Percentiles rank a stretch among this genome's conserved stretches.
Evolutionary conservation across 1,140 invertebrate genomes (phyloP).

Genomic region (Thaumetopoea pityocampa): DNA sequence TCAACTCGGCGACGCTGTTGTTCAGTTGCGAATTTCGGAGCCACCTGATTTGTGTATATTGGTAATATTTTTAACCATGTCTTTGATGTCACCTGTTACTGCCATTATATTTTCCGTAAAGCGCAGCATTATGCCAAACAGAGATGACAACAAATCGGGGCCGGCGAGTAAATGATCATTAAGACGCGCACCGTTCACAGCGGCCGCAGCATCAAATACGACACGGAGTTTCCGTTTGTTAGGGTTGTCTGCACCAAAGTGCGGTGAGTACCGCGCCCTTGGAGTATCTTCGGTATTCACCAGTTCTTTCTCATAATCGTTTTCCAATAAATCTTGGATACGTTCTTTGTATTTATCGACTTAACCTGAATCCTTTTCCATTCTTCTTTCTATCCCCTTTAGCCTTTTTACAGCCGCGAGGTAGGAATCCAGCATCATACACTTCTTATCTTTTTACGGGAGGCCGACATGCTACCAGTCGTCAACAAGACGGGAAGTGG

Average conservation of each 20-base stretch:
- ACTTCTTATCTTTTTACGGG: conserved; percentile 18
- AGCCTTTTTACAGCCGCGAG: conserved; percentile 2
- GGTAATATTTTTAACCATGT: conserved; percentile 23
- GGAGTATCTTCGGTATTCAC: background rate
- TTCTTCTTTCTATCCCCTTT: conserved; percentile 12
- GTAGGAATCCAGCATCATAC: conserved; percentile 17
- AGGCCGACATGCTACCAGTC: conserved; percentile 25
- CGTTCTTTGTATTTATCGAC: conserved; percentile 8
- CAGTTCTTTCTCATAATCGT: conserved; percentile 13
- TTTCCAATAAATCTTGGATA: conserved; percentile 12
- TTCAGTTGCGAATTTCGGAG: conserved; percentile 26
- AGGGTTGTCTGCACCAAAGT: conserved; percentile 20
- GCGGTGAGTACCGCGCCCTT: conserved; percentile 21
- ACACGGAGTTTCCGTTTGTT: conserved; percentile 21
- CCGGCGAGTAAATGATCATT: conserved; percentile 23
- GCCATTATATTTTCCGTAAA: conserved; percentile 20
- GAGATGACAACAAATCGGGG: conserved; percentile 19
- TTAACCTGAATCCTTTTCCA: conserved; percentile 2
- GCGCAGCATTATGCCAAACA: conserved; percentile 18
- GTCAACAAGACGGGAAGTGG: conserved; percentile 9
- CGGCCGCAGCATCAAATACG: conserved; percentile 22
- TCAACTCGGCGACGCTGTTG: conserved; percentile 15
- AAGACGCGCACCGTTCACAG: conserved; percentile 10
- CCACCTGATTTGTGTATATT: conserved; percentile 35
- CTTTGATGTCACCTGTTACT: conserved; percentile 19